Base-by-base conservation (phyloP, 2,888 invertebrate genomes). In the Cheiracanthium punctorium region DNA sequence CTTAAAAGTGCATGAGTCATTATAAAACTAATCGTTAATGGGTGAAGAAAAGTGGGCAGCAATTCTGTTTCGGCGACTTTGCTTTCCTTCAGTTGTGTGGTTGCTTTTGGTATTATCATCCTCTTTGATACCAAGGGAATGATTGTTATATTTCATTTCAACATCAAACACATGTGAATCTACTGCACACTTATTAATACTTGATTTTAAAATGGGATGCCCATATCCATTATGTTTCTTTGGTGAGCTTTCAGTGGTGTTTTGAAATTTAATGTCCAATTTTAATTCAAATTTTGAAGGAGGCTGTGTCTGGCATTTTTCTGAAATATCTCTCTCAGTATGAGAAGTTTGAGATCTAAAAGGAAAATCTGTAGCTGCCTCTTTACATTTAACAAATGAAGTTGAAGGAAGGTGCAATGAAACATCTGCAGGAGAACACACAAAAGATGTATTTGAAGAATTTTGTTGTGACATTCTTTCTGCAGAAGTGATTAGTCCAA, bases 11-110 rank as follows among this genome's bases (percentile, higher is more conserved):
- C 64, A 43, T 17, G 24, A 76, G 76, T 76, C 71, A 29, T 24
- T 71, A 76, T 71, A 82, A 76, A 43, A 28, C 12, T 65, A 41
- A 28, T 73, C 28, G 41, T 72, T 28, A n/a, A 82, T 37, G n/a
- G 87, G 87, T 43, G 75, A 70, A 48, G 82, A 70, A 80, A 87
- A 87, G 0, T 80, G 82, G 48, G 87, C 87, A 20, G 87, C 87
- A 71, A 87, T 82, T 37, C 82, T 73, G 29, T 69, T 87, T 24
- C 80, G 73, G 28, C 74, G 67, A 58, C 30, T 33, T n/a, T 20
- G 37, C 28, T 73, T 74, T 24, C 67, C 37, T 8, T 32, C 41
- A 14, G 41, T 52, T 0, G 82, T 80, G 0, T 82, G 87, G 17
- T 82, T 87, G 32, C 87, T 87, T 37, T 79, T 79, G n/a, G 87